Evolutionary conservation across 92 coral and sea anemone species (phyloP).

Genomic region (Anthopleura xanthogrammica): DNA sequence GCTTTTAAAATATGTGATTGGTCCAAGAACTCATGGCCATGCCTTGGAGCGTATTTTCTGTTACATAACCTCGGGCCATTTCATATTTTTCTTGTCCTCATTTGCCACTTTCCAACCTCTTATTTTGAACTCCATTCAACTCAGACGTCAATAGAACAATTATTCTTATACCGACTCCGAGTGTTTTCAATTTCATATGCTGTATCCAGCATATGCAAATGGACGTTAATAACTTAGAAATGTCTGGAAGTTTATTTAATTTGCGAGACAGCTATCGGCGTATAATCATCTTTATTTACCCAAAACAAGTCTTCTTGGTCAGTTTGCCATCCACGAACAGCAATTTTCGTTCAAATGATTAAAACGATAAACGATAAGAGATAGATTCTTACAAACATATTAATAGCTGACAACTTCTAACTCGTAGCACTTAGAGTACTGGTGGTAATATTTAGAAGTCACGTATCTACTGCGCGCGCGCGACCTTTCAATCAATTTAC

Average conservation of each 20-base stretch:
- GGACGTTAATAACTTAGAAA: not conserved
- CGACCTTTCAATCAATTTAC: slow-evolving; percentile 12
- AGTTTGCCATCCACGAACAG: not conserved
- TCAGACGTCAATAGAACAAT: too few relatives aligned
- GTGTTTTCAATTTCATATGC: too few relatives aligned
- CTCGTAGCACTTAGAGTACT: not conserved
- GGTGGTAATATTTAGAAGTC: not conserved
- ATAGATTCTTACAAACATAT: not conserved
- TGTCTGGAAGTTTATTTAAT: not conserved
- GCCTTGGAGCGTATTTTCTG: too few relatives aligned
- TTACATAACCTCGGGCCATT: too few relatives aligned
- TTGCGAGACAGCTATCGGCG: not conserved
- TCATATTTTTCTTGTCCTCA: too few relatives aligned
- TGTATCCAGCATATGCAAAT: too few relatives aligned
- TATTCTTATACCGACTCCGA: too few relatives aligned
- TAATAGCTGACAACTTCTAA: not conserved
- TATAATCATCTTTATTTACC: not conserved
- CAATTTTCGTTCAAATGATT: not conserved
- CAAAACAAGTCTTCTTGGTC: not conserved
- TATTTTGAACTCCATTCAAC: too few relatives aligned
- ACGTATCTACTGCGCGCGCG: slow-evolving; percentile 11
- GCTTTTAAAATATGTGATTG: too few relatives aligned
- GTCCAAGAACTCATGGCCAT: too few relatives aligned
- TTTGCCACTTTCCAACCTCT: too few relatives aligned
- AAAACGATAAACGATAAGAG: not conserved